Conservation (phyloP, 2,888 invertebrate species). For the Sesia apiformis region DNA sequence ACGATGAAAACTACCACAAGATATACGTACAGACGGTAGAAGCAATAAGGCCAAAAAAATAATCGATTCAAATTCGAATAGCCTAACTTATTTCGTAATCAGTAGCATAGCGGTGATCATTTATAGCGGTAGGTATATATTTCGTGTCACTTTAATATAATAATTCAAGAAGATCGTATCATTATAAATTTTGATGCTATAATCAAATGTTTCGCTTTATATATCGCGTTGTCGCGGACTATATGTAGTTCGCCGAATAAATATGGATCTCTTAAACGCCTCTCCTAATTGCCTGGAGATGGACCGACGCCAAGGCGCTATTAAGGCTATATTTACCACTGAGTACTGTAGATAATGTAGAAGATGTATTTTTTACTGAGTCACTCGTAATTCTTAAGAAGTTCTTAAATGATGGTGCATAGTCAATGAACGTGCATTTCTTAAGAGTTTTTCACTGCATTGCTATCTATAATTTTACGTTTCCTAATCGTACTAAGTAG, state of each 20-base stretch:
- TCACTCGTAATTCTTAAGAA: too few relatives aligned
- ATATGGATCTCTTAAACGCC: slow-evolving; percentile 64
- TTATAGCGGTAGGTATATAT: slow-evolving; percentile 1
- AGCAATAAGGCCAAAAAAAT: not conserved
- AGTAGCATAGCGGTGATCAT: slow-evolving; percentile 24
- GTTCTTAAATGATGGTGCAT: too few relatives aligned
- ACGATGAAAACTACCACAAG: too few relatives aligned
- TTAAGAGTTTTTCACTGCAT: too few relatives aligned
- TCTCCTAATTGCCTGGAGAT: slow-evolving; percentile 67
- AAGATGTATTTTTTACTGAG: too few relatives aligned
- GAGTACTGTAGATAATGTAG: not conserved
- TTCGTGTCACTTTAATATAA: slow-evolving; percentile 2
- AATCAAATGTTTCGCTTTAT: too few relatives aligned
- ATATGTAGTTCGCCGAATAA: slow-evolving; percentile 33
- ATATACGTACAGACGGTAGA: too few relatives aligned
- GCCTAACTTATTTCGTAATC: slow-evolving; percentile 23
- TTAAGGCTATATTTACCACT: slow-evolving; percentile 46
- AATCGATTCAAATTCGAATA: not conserved
- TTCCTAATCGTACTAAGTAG: too few relatives aligned
- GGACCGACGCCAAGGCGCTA: slow-evolving; percentile 55
- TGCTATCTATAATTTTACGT: too few relatives aligned
- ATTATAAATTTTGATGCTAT: too few relatives aligned
- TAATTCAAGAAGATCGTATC: slow-evolving; percentile 19
- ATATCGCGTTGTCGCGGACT: too few relatives aligned
- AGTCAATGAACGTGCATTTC: too few relatives aligned